Evolutionary conservation across 2,888 invertebrate genomes (phyloP).

Genomic region (Brachypterus glaber): DNA sequence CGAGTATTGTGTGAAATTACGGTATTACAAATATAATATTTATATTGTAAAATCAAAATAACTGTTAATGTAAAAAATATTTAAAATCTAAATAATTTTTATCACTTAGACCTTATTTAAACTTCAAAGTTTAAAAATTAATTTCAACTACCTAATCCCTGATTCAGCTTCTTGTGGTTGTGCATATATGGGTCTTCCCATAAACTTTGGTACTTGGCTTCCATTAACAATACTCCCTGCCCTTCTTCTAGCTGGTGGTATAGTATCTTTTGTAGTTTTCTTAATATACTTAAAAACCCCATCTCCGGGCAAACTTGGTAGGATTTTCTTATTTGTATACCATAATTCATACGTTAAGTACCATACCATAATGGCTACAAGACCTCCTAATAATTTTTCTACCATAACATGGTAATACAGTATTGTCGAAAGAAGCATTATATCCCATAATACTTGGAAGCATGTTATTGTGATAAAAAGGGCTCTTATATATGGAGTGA

Average conservation of each 20-base stretch:
- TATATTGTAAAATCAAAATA: too few species aligned
- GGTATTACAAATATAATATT: too few species aligned
- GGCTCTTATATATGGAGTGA: constrained; percentile 71
- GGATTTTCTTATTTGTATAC: constrained; percentile 53
- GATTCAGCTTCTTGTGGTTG: neutral
- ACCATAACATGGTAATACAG: constrained; percentile 94
- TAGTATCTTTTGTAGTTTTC: constrained; percentile 35
- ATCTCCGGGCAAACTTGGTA: constrained; percentile 66
- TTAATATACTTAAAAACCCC: constrained; percentile 72
- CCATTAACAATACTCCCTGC: constrained; percentile 38
- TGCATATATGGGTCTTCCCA: constrained; percentile 68
- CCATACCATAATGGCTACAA: constrained; percentile 83
- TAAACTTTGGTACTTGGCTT: constrained; percentile 49
- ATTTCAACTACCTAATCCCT: too few species aligned
- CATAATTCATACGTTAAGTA: constrained; percentile 78
- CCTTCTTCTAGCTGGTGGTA: constrained; percentile 40
- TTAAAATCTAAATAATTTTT: too few species aligned
- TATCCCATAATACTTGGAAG: constrained; percentile 84
- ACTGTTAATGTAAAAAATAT: too few species aligned
- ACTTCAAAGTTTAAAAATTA: too few species aligned
- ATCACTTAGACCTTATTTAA: too few species aligned
- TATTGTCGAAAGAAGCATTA: constrained; percentile 87
- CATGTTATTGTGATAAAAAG: constrained; percentile 69
- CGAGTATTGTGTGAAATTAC: too few species aligned
- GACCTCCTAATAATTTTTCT: constrained; percentile 85